Conservation (phyloP, 2,113 vertebrate genomes). For the Chionodraco myersi region DNA sequence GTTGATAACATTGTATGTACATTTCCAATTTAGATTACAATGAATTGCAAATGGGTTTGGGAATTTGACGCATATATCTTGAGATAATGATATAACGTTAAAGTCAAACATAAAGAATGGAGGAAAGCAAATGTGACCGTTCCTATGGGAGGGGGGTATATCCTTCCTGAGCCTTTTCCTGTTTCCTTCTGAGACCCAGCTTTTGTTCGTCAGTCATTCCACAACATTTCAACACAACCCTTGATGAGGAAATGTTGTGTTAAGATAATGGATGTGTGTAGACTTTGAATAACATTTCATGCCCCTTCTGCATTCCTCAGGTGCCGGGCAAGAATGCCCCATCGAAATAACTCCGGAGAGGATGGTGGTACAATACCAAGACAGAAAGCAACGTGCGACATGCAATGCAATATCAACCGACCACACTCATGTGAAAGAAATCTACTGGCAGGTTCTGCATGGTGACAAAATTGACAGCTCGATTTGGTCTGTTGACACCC, state of each 20-base stretch:
- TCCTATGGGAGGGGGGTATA: conserved; percentile 41
- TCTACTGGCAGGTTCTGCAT: conserved; percentile 44
- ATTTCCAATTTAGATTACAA: neutral
- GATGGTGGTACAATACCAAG: conserved; percentile 59
- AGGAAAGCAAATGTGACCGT: conserved; percentile 35
- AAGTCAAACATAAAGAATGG: conserved; percentile 34
- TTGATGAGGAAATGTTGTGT: conserved; percentile 20
- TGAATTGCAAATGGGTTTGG: neutral
- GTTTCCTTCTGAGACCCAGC: conserved; percentile 22
- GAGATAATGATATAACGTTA: neutral
- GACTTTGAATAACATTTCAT: conserved; percentile 14
- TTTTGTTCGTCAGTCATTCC: conserved; percentile 31
- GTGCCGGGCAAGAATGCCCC: conserved; percentile 43
- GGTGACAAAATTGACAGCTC: accelerated
- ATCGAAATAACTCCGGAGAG: conserved; percentile 50
- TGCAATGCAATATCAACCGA: conserved; percentile 27
- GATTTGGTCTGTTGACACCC: conserved; percentile 17
- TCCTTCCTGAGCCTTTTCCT: conserved; percentile 72
- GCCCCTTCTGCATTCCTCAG: conserved; percentile 44
- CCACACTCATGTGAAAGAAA: accelerated
- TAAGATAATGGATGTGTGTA: neutral
- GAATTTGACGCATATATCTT: neutral
- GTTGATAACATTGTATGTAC: neutral
- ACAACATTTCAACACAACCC: neutral
- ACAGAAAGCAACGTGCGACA: neutral